phyloP scores from a whole-genome alignment of 1,140 invertebrate species.

The Orussus abietinus region DNA sequence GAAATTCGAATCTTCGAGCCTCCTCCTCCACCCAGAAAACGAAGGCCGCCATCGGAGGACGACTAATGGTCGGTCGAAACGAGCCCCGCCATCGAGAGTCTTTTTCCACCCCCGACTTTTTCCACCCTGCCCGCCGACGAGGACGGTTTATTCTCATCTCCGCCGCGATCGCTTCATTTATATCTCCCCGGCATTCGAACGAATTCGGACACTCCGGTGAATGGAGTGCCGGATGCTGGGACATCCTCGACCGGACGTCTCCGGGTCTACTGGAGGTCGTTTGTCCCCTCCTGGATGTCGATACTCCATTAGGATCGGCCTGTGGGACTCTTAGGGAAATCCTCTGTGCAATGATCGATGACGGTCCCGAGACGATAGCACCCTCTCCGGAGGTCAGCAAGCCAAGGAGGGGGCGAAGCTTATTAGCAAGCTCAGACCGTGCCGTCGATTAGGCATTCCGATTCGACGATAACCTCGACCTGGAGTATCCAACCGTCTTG shows the following conservation, averaged over 20 bases:
- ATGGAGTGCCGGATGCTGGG: no score
- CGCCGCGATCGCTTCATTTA: conserved; percentile 41
- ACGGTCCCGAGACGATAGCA: no score
- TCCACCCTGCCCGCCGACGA: conserved; percentile 29
- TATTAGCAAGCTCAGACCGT: conserved; percentile 48
- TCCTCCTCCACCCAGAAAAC: background rate
- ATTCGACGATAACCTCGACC: conserved; percentile 46
- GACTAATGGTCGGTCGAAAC: no score
- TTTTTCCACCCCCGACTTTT: conserved; percentile 19
- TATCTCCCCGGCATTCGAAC: conserved; percentile 31
- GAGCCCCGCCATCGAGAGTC: no score
- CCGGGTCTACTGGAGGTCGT: no score
- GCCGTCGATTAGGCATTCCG: conserved; percentile 48
- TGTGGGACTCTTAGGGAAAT: no score
- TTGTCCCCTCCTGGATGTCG: no score
- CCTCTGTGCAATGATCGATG: conserved; percentile 16
- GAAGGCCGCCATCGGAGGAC: no score
- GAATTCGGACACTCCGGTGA: background rate
- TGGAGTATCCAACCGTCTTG: conserved; percentile 29
- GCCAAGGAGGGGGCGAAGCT: conserved; percentile 26
- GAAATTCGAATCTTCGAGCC: no score
- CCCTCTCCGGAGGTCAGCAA: no score
- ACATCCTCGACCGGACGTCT: no score
- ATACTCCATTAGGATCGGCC: no score
- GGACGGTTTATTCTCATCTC: conserved; percentile 40